Percentiles rank a stretch among this genome's conserved stretches.
Evolutionary conservation across 2,888 invertebrate genomes (phyloP).

Genomic region (Nymphalis polychloros): DNA sequence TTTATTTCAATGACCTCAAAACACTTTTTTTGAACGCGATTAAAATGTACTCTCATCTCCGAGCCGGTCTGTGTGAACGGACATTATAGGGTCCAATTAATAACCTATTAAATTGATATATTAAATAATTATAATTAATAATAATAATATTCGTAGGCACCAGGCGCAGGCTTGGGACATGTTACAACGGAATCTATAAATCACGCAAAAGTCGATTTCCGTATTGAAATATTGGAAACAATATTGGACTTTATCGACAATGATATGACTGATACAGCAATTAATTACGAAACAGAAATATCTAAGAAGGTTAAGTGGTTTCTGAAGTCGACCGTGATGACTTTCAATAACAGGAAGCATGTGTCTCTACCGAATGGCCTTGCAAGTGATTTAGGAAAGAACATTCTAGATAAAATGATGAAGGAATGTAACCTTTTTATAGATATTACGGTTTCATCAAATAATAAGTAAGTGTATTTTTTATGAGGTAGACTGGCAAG

Average conservation of each 20-base stretch:
- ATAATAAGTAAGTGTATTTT: slow-evolving; percentile 6
- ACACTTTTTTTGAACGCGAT: no score
- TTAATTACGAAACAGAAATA: not conserved
- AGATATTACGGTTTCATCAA: not conserved
- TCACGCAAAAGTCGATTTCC: slow-evolving; percentile 1
- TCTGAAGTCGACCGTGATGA: not conserved
- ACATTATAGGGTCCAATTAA: not conserved
- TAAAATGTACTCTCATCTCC: no score
- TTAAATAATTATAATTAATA: not conserved
- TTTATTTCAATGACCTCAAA: no score
- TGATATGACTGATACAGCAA: not conserved
- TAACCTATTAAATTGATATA: no score
- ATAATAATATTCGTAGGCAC: slow-evolving; percentile 3
- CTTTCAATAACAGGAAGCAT: not conserved
- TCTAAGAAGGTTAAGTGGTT: slow-evolving; percentile 1
- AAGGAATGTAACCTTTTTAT: not conserved
- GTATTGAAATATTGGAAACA: slow-evolving; percentile 4
- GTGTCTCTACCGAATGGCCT: not conserved
- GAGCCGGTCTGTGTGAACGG: no score
- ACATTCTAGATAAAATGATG: slow-evolving; percentile 10
- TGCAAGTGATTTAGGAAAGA: not conserved
- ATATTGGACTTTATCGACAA: slow-evolving; percentile 10
- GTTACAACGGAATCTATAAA: not conserved
- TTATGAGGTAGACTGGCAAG: no score
- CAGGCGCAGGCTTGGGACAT: slow-evolving; percentile 23